Evolutionary conservation across 1,140 invertebrate species (phyloP).

Genomic region (Lepidurus packardi): DNA sequence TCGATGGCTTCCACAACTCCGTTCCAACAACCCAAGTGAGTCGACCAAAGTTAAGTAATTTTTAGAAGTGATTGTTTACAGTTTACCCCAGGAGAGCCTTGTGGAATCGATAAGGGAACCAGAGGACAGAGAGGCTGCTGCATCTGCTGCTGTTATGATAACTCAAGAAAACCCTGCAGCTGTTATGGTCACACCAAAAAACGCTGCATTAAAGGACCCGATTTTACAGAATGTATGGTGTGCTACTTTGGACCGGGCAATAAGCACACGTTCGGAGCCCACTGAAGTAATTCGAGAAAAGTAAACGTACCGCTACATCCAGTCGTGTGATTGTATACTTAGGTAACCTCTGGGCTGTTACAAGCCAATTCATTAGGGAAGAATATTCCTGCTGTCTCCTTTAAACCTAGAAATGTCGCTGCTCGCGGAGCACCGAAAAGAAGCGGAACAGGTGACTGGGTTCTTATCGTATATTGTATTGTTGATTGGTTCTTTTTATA

Average conservation of each 20-base stretch:
- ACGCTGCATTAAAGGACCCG: no score
- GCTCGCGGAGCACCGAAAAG: not conserved
- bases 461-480: not conserved
- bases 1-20: not conserved
- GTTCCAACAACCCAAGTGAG: not conserved
- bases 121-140: not conserved
- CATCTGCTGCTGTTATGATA: not conserved
- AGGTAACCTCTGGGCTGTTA: no score
- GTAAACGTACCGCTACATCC: no score
- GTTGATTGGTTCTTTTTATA: not conserved
- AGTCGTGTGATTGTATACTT: no score
- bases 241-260: no score
- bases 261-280: no score
- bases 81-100: not conserved
- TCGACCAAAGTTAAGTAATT: not conserved
- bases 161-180: not conserved
- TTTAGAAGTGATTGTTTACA: not conserved
- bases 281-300: no score
- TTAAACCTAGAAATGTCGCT: no score
- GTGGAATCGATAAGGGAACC: not conserved
- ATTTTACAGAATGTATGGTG: no score
- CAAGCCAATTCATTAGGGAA: no score
- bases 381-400: no score
- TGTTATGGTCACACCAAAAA: no score
- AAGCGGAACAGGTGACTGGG: not conserved